Base-by-base conservation (phyloP, 2,888 invertebrate genomes). In the Pollenia amentaria region DNA sequence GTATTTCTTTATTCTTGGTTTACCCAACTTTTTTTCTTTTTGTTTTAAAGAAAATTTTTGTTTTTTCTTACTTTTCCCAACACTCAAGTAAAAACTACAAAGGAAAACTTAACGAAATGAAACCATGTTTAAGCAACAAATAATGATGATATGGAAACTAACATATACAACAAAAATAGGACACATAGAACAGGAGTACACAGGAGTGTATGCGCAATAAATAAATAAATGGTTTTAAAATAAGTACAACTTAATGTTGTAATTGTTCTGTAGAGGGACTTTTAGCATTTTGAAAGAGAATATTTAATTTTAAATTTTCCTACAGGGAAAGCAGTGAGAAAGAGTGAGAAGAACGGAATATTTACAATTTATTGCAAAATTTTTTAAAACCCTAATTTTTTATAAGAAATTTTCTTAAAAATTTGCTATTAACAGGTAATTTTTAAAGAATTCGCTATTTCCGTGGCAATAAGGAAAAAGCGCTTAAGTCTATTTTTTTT, bases 71-170 rank as follows among this genome's bases (percentile, higher is more conserved):
- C 42, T 64, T 76, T 76, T 62, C 55, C 69, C 62, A 11, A 46
- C 18, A 29, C 3, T 16, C 42, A 62, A 29, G 51, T 14, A 8
- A 38, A 38, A 55, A 55, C 53, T 62, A 64, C 67, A 75, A 76
- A 78, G 72, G 57, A 62, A 77, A 67, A 44, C n/a, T 46, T 51
- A 84, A 84, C 42, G 42, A 57, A 51, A 60, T 67, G 53, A 48
- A 70, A 76, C 55, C 76, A 69, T 55, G 53, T 38, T 83, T 48
- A 70, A 83, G 70, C 73, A 70, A 70, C 69, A 70, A 64, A 76
- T 83, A 76, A 77, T 76, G 55, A 55, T 62, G 55, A 53, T 46
- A 70, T 21, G 16, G 38, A 38, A 60, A 53, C 14, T 3, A 57
- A 67, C 18, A 12, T 29, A 1, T 48, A 21, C 12, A 57, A 40